Conservation (phyloP, 2,113 vertebrate species). For the Dryoscopus gambensis region DNA sequence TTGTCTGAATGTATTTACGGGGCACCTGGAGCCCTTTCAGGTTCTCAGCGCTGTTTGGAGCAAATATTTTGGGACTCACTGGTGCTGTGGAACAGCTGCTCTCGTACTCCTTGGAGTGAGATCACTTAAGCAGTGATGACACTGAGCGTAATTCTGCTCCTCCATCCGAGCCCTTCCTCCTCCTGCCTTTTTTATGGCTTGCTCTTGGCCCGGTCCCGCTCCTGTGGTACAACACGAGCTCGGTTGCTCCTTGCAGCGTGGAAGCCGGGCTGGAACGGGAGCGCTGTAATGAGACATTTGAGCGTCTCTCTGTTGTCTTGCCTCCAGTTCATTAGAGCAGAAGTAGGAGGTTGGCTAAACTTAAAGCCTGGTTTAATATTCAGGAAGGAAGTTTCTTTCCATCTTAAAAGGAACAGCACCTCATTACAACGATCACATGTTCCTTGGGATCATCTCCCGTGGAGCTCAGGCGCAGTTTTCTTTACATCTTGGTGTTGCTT, state of each 20-base stretch:
- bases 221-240: neutral
- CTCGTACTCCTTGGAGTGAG: neutral
- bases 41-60: neutral
- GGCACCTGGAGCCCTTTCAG: neutral
- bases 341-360: constrained; percentile 24
- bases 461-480: neutral
- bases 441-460: neutral
- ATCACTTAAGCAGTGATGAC: neutral
- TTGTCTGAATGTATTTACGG: neutral
- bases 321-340: constrained; percentile 44
- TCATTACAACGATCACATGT: neutral
- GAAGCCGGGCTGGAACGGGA: neutral
- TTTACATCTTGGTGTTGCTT: neutral
- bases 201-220: neutral
- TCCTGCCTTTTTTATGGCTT: neutral
- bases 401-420: neutral
- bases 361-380: constrained; percentile 23
- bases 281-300: neutral
- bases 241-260: neutral
- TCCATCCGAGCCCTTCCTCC: neutral
- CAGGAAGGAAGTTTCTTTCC: constrained; percentile 52
- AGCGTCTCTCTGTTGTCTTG: neutral
- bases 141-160: neutral
- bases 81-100: neutral
- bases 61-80: neutral